phyloP scores from a whole-genome alignment of 1,140 invertebrate species.

The Trissolcus basalis region DNA sequence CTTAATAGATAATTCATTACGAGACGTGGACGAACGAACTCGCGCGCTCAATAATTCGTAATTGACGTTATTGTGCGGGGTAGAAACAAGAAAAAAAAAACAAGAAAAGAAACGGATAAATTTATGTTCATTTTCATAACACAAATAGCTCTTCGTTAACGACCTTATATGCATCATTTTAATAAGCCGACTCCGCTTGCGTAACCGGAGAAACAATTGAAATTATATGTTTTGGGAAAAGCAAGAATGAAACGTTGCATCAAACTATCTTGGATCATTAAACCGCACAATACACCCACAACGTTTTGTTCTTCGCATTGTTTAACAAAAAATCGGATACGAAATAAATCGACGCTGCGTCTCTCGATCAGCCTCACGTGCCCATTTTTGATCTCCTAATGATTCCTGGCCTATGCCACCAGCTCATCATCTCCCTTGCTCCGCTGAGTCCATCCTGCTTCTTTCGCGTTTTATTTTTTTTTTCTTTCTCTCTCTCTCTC shows the following conservation, averaged over 20 bases:
- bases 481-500: too few relatives aligned
- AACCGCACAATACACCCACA: slow-evolving; percentile 56
- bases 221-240: slow-evolving; percentile 60
- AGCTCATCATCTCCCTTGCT: slow-evolving; percentile 11
- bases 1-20: slow-evolving; percentile 42
- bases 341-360: slow-evolving; percentile 45
- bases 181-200: slow-evolving; percentile 42
- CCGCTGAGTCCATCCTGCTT: not conserved
- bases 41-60: slow-evolving; percentile 25
- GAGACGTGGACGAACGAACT: slow-evolving; percentile 11
- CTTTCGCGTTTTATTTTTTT: slow-evolving; percentile 9
- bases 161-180: slow-evolving; percentile 54
- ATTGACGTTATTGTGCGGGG: slow-evolving; percentile 17
- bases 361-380: slow-evolving; percentile 49
- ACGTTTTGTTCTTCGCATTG: slow-evolving; percentile 48
- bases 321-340: slow-evolving; percentile 29
- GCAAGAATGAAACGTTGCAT: slow-evolving; percentile 50
- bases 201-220: slow-evolving; percentile 48
- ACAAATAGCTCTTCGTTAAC: slow-evolving; percentile 36
- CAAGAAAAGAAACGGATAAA: slow-evolving; percentile 18
- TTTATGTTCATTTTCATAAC: slow-evolving; percentile 43
- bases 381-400: slow-evolving; percentile 54
- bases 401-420: slow-evolving; percentile 35
- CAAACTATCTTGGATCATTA: slow-evolving; percentile 50
- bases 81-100: not conserved